Base-by-base conservation (phyloP, 2,797 vertebrate genomes). In the Balearica regulorum region DNA sequence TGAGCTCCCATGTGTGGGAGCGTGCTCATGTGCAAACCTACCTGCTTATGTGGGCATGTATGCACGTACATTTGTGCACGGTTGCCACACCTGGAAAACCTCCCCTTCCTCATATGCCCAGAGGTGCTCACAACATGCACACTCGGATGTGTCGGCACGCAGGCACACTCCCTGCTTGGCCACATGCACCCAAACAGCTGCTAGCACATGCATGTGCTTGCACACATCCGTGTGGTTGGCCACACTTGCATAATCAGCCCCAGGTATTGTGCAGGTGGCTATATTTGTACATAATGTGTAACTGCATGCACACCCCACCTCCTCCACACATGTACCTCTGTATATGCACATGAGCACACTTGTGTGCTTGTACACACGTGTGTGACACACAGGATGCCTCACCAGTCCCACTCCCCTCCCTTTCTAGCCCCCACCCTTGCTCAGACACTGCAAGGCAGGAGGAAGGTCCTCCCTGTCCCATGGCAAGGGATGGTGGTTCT, bases 71-170 rank as follows among this genome's bases (percentile, higher is more conserved):
- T 48, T 72, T 58, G 25, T 19, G 9, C 8, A 6, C 28, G 31
- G 43, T 3, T 39, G n/a, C 66, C 49, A 75, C n/a, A 46, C 24
- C 60, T 62, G 72, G 79, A 9, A 39, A 51, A 20, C 24, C 29
- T 49, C 21, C 37, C n/a, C 35, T 62, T 77, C 33, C 33, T 46
- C 43, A 1, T 12, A 2, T 2, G 19, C 29, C 35, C 66, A 33
- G 78, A 9, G 4, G 3, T 49, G 71, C 41, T 87, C 48, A n/a
- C 46, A 4, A 5, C 1, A 3, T 39, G 54, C 64, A 8, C 1
- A 2, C 41, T 21, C 0, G 0, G 44, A 2, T 60, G 41, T 31
- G 49, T 7, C 0, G 1, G 83, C 33, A 31, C 55, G 22, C 0
- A 6, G 60, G 48, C 53, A 28, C 20, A 0, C 28, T 60, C n/a